Base-by-base conservation (phyloP, 2,113 vertebrate genomes). In the Neomonachus schauinslandi region DNA sequence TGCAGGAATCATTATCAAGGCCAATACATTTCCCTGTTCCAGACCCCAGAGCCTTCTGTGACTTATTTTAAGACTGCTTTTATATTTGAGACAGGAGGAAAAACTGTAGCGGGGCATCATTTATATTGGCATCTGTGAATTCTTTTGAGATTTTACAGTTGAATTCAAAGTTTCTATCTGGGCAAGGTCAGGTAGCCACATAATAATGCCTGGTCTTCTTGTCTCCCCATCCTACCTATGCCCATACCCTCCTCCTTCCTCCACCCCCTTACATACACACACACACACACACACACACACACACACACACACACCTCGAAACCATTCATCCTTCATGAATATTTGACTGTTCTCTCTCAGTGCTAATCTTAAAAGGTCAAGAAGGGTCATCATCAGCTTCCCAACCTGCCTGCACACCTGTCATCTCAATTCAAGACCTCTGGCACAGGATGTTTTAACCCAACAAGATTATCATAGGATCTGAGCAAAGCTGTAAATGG, bases 341-440 rank as follows among this genome's bases (percentile, higher is more conserved):
- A 83, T 65, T 57, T 53, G 24, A 21, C n/a, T 12, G 2, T 71
- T 74, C 24, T 76, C 42, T 59, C 16, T 97, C 71, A 84, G 6
- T 51, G 67, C 53, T 79, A 53, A 33, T 61, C 53, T 42, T 57
- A 19, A 93, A 93, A 90, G 57, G 42, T 71, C 36, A 96, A 93
- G 26, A 96, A 87, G 22, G 31, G 5, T 28, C 72, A 59, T 88
- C 9, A 18, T 59, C 57, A 59, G 81, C 12, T 74, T 87, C 51
- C 93, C 42, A 46, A 65, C 18, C 39, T 79, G 15, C 14, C 36
- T 2, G 8, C 15, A 36, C 14, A 67, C 4, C 9, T 72, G 28
- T 57, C 42, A 53, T 51, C 18, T 90, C 14, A 53, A n/a, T 72
- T 46, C 7, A 71, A 82, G 42, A 55, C 33, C 21, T 76, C 51